These are phyloP conservation scores for Aptenodytes forsteri DNA, from an alignment of 2,113 vertebrate species.

Conservation along the genomic window DNA sequence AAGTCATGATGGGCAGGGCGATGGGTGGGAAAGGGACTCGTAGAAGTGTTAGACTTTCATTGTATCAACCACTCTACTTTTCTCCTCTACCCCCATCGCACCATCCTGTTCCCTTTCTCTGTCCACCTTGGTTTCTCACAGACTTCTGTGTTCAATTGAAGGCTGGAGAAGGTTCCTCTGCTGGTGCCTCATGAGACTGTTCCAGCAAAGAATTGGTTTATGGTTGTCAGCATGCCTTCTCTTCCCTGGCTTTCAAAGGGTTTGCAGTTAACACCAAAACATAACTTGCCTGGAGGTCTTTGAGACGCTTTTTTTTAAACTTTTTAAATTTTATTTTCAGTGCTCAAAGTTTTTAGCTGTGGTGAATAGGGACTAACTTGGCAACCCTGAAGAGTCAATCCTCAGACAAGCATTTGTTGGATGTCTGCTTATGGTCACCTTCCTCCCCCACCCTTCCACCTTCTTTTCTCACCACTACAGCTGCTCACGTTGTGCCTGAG, in stretches of 20 bases:
- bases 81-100: neutral
- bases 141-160: neutral
- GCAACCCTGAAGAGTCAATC: constrained; percentile 31
- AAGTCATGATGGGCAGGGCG: neutral
- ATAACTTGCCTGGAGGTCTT: constrained; percentile 1
- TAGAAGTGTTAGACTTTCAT: neutral
- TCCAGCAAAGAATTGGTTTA: neutral
- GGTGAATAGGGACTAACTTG: constrained; percentile 1
- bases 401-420: neutral
- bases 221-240: neutral
- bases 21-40: neutral
- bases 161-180: neutral
- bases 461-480: neutral
- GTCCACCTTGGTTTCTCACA: neutral
- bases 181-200: neutral
- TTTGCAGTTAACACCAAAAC: constrained; percentile 5
- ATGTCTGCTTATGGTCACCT: neutral
- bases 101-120: neutral
- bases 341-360: neutral
- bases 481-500: constrained; percentile 16
- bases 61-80: neutral
- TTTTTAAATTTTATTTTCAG: neutral
- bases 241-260: constrained; percentile 24
- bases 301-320: neutral
- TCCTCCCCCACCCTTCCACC: neutral